These are phyloP conservation scores for Ruditapes philippinarum DNA, from an alignment of 1,140 invertebrate genomes.

Conservation along the genomic window DNA sequence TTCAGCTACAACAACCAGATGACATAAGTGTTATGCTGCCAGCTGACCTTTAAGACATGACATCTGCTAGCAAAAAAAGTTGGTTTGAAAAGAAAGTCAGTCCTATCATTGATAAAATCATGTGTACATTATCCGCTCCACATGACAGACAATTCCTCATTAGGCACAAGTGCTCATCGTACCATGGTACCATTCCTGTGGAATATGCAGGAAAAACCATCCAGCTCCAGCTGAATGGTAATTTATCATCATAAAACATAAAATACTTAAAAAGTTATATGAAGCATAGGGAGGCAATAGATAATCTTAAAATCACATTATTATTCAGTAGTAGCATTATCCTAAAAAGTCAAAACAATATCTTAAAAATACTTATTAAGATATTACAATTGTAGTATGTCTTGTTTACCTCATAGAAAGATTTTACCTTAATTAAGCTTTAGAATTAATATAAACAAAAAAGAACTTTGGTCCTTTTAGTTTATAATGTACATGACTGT, in stretches of 20 bases:
- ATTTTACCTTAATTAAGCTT: constrained; percentile 19
- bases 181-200: not conserved
- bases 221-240: not conserved
- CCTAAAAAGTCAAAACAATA: constrained; percentile 27
- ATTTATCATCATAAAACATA: too few species aligned
- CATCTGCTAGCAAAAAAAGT: not conserved
- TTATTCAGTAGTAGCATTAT: constrained; percentile 19
- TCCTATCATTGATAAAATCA: not conserved
- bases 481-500: not conserved
- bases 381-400: too few species aligned
- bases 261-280: too few species aligned
- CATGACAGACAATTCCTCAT: not conserved
- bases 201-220: constrained; percentile 11
- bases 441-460: constrained; percentile 29
- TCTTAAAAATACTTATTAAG: constrained; percentile 19
- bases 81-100: not conserved
- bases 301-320: constrained; percentile 36
- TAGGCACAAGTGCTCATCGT: not conserved
- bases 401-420: constrained; percentile 16
- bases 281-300: constrained; percentile 16
- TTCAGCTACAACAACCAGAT: not conserved
- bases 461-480: constrained; percentile 9
- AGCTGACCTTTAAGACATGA: not conserved
- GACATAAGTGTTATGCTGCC: constrained; percentile 34
- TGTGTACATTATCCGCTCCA: not conserved